Evolutionary conservation across 2,888 invertebrate species (phyloP).

Genomic region (Neoscelio sp.): DNA sequence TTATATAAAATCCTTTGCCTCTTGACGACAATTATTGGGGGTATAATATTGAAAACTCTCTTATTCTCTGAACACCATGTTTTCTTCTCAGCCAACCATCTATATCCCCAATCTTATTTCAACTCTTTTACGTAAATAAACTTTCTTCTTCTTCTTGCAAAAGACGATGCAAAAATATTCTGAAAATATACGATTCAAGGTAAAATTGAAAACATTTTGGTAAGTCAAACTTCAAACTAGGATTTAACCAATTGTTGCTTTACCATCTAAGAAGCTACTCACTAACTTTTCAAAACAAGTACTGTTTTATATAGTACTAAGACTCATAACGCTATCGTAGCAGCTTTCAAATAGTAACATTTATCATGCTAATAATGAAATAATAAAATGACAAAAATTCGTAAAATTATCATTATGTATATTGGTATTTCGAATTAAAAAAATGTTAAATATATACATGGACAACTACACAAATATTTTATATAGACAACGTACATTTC

Average conservation of each 20-base stretch:
- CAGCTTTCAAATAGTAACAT: constrained; percentile 64
- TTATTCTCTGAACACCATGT: constrained; percentile 34
- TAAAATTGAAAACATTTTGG: constrained; percentile 51
- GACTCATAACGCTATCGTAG: constrained; percentile 65
- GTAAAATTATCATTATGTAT: constrained; percentile 58
- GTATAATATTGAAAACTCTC: constrained; percentile 32
- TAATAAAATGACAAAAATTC: constrained; percentile 48
- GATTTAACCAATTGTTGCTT: constrained; percentile 68
- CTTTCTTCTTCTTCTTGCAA: constrained; percentile 57
- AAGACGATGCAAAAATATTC: constrained; percentile 53
- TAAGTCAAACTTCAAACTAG: constrained; percentile 63
- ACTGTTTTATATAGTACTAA: constrained; percentile 58
- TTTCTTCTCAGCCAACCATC: constrained; percentile 59
- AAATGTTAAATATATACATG: not conserved
- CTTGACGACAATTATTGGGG: no score
- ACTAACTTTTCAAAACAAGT: constrained; percentile 63
- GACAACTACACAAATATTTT: constrained; percentile 5
- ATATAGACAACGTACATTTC: constrained; percentile 11
- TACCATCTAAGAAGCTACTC: constrained; percentile 61
- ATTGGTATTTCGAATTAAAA: no score
- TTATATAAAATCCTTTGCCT: no score
- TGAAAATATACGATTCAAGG: constrained; percentile 43
- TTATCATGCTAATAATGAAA: constrained; percentile 57
- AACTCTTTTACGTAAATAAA: constrained; percentile 52
- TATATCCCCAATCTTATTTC: constrained; percentile 50